Evolutionary conservation across 2,113 vertebrate genomes (phyloP), one percentile per base, ranked within the genome.

Genomic region (Sterrhoptilus dennistouni): DNA sequence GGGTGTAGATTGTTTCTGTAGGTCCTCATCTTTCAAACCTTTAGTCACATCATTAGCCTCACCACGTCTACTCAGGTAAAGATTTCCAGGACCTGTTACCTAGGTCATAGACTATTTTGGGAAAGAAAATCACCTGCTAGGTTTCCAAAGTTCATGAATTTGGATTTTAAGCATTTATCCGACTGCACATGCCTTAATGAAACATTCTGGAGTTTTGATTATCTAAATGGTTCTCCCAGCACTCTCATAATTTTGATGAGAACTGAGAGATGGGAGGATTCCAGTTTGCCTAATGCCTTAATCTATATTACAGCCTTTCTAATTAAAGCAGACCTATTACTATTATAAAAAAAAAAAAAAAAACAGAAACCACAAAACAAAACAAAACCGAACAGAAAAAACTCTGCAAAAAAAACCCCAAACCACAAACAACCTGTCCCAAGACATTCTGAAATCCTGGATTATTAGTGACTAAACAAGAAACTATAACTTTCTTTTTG

Each of bases 271-370:
- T 28, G 78, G 95, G 57, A 95, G 93, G 95, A 95, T 95, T 64
- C 66, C 81, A 77, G 25, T 61, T 57, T 47, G 42, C 92, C 52
- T 97, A 97, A 98, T 96, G 69, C 95, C 49, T 96, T 97, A 97
- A 98, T 98, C 97, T 94, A 68, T 25, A 70, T 92, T 93, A 87
- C 56, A 94, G 88, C 50, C 63, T 92, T 98, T 97, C 96, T 96
- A 98, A 97, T 98, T 97, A 98, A 97, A 98, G 96, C 89, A 93
- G 69, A 76, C 80, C 69, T 60, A 87, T 81, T 72, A 78, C 89
- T 90, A 79, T 59, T 29, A 23, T 5, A 20, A 35, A 66, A 40
- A 36, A 52, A 38, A 33, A 29, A 54, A 33, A 14, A 12, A 7
- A 50, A 40, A 20, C 17, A 33, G 20, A 23, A 76, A 40, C 20